Conservation (phyloP, 1,140 invertebrate species). For the Orchestia grillus region DNA sequence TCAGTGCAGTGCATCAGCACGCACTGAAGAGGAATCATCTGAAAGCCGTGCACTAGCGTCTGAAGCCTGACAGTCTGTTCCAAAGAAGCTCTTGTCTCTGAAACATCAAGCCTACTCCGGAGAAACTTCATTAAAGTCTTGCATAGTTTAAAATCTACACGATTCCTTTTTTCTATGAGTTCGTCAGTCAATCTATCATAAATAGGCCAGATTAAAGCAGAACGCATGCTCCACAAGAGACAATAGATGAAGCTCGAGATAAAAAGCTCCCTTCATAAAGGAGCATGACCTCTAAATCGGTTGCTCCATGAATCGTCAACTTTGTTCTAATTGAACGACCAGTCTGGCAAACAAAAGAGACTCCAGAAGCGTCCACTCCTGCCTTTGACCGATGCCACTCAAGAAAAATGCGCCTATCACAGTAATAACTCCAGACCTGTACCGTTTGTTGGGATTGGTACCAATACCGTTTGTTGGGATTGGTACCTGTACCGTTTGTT, state of each 20-base stretch:
- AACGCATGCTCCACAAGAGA: constrained; percentile 41
- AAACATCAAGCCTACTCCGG: neutral
- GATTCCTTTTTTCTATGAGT: constrained; percentile 52
- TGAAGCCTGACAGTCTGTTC: neutral
- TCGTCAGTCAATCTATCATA: constrained; percentile 45
- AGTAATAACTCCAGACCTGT: neutral
- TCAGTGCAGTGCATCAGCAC: neutral
- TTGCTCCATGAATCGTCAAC: constrained; percentile 54
- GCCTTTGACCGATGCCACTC: constrained; percentile 11
- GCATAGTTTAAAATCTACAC: constrained; percentile 54
- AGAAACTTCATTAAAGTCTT: constrained; percentile 48
- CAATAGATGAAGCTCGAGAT: constrained; percentile 50
- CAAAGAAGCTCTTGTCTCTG: neutral
- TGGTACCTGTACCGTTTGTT: neutral
- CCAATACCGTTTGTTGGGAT: neutral
- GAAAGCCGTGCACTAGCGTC: neutral
- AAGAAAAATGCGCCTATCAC: constrained; percentile 37
- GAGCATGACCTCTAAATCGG: constrained; percentile 56
- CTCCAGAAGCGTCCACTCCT: constrained; percentile 8
- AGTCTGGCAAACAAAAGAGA: constrained; percentile 33
- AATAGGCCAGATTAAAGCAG: constrained; percentile 49
- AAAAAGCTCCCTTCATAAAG: constrained; percentile 49
- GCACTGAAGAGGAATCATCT: neutral
- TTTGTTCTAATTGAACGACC: constrained; percentile 51
- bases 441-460: constrained; percentile 10